A percentile compares a stretch with the other conserved stretches of the same genome.
phyloP scores from a whole-genome alignment of 2,888 invertebrate genomes.

The Hydraecia micacea region DNA sequence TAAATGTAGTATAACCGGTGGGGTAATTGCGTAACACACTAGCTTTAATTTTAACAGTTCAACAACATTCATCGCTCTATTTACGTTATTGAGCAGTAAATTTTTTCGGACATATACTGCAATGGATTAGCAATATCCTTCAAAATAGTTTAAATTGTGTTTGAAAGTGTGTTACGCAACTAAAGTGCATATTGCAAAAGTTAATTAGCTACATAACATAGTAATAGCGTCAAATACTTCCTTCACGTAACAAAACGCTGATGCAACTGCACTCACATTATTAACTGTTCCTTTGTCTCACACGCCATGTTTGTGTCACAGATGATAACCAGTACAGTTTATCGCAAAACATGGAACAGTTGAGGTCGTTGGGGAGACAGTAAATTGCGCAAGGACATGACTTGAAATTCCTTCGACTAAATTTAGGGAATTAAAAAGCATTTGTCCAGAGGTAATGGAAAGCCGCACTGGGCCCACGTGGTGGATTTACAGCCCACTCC shows the following conservation, averaged over 20 bases:
- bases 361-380: not conserved
- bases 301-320: constrained; percentile 31
- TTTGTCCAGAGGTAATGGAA: not conserved
- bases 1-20: no score
- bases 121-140: not conserved
- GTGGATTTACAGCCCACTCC: no score
- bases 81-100: not conserved
- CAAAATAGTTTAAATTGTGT: not conserved
- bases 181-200: not conserved
- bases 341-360: not conserved
- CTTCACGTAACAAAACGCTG: constrained; percentile 35
- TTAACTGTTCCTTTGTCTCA: constrained; percentile 44
- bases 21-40: not conserved
- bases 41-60: not conserved
- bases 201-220: constrained; percentile 24
- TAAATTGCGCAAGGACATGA: not conserved
- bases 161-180: not conserved
- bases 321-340: constrained; percentile 36
- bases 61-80: not conserved
- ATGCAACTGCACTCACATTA: constrained; percentile 51
- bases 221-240: constrained; percentile 36
- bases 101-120: not conserved
- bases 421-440: not conserved
- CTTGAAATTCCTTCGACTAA: not conserved
- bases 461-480: no score